Conservation (phyloP, 1,140 invertebrate genomes). For the Psilanteris sp. region DNA sequence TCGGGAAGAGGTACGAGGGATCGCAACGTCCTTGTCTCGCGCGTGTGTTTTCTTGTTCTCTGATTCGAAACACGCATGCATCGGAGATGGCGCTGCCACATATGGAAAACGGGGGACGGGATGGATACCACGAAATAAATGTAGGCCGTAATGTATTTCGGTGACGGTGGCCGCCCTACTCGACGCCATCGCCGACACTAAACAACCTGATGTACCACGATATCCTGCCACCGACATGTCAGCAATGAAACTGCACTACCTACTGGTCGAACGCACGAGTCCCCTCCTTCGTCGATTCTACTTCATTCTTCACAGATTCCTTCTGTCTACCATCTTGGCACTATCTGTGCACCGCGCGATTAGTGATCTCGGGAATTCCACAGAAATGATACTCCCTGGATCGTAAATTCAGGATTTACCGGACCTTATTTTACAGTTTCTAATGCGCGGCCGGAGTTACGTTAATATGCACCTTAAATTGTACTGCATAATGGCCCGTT, state of each 20-base stretch:
- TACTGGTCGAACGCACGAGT: constrained; percentile 37
- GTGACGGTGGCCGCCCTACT: constrained; percentile 73
- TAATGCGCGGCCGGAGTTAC: constrained; percentile 44
- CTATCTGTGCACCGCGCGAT: constrained; percentile 24
- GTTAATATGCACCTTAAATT: constrained; percentile 54
- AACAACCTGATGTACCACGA: constrained; percentile 75
- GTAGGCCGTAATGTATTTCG: constrained; percentile 73
- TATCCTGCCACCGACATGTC: constrained; percentile 68
- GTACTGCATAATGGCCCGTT: constrained; percentile 37
- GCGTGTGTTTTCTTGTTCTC: constrained; percentile 34
- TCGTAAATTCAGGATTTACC: constrained; percentile 56
- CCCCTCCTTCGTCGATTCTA: constrained; percentile 1
- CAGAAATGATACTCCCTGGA: constrained; percentile 32
- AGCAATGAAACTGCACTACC: constrained; percentile 29
- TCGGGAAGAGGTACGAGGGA: constrained; percentile 39
- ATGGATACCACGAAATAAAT: constrained; percentile 61
- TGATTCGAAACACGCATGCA: constrained; percentile 39
- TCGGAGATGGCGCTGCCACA: constrained; percentile 30
- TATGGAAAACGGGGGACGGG: background rate
- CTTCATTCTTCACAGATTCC: constrained; percentile 37
- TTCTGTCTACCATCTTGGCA: constrained; percentile 1
- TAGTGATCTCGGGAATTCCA: constrained; percentile 12
- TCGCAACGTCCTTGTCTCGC: constrained; percentile 35
- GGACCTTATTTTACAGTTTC: constrained; percentile 51
- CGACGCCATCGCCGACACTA: constrained; percentile 73